These are phyloP conservation scores for Nannoperca australis DNA, from an alignment of 2,797 vertebrate genomes.

Conservation along the genomic window DNA sequence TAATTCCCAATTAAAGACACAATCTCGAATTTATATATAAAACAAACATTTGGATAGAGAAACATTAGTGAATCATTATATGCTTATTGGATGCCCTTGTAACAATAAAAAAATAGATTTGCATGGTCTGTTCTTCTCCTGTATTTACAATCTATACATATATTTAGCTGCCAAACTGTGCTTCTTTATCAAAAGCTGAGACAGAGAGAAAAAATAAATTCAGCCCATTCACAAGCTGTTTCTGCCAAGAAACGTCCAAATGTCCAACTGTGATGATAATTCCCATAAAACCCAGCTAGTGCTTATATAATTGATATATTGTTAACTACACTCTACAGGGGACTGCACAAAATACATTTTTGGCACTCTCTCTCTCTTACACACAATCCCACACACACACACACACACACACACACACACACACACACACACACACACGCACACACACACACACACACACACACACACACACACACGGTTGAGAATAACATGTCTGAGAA, in stretches of 20 bases:
- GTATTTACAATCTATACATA: conserved; percentile 22
- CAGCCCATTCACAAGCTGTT: conserved; percentile 56
- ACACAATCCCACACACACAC: conserved; percentile 8
- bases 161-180: conserved; percentile 17
- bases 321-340: conserved; percentile 52
- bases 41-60: background rate
- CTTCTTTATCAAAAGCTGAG: conserved; percentile 17
- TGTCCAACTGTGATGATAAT: conserved; percentile 65
- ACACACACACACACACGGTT: conserved; percentile 20
- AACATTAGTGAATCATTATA: background rate
- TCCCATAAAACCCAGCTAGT: conserved; percentile 49
- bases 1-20: background rate
- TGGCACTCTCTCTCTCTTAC: background rate
- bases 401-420: conserved; percentile 18
- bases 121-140: background rate
- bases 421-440: conserved; percentile 13
- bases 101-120: background rate
- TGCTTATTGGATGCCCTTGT: background rate
- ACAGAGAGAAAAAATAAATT: conserved; percentile 18
- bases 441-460: conserved; percentile 4
- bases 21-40: background rate
- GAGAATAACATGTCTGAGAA: conserved; percentile 64
- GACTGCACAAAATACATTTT: conserved; percentile 52
- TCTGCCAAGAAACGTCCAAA: conserved; percentile 52
- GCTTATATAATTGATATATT: conserved; percentile 68